These are phyloP conservation scores for Tetranychus truncatus DNA, from an alignment of 2,888 invertebrate genomes.

Conservation along the genomic window DNA sequence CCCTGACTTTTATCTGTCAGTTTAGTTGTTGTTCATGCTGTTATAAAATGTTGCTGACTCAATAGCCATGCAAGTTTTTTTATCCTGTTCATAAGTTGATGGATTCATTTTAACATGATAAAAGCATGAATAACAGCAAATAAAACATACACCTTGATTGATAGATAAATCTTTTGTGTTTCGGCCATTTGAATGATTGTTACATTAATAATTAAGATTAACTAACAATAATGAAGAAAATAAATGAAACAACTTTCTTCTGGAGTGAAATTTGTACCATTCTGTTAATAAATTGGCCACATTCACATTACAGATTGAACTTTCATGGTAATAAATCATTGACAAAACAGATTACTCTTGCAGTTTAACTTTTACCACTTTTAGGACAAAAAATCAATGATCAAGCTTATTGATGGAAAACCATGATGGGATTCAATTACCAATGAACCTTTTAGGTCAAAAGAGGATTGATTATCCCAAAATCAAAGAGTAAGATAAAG, in stretches of 20 bases:
- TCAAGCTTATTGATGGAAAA: no score
- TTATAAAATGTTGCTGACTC: not conserved
- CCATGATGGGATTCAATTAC: not conserved
- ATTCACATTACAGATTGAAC: not conserved
- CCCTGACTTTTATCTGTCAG: no score
- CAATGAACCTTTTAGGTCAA: not conserved
- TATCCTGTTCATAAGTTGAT: not conserved
- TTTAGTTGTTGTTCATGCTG: no score
- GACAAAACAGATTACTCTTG: not conserved
- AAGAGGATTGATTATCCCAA: not conserved
- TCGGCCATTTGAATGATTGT: not conserved
- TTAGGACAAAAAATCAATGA: no score
- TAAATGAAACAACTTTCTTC: not conserved
- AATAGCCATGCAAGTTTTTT: not conserved
- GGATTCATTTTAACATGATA: not conserved
- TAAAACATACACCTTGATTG: not conserved
- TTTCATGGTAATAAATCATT: not conserved
- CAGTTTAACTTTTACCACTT: not conserved
- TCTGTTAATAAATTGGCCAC: no score
- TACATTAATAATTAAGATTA: not conserved
- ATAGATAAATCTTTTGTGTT: not conserved
- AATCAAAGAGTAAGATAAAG: not conserved
- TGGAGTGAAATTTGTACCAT: no score
- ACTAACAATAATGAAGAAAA: not conserved
- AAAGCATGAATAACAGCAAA: not conserved